These are phyloP conservation scores for Xiphydria camelus DNA, from an alignment of 2,888 invertebrate species.

Conservation along the genomic window DNA sequence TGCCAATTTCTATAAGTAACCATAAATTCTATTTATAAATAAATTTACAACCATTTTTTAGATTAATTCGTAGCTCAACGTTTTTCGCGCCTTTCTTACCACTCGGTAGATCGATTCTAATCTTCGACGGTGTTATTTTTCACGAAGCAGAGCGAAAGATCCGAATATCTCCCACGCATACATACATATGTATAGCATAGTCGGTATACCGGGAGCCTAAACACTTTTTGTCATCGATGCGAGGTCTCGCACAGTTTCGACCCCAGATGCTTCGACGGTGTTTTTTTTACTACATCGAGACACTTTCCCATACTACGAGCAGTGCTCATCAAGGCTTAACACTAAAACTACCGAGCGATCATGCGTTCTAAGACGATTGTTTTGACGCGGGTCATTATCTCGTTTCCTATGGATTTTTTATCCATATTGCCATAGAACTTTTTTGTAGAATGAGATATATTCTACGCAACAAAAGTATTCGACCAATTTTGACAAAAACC, in stretches of 20 bases:
- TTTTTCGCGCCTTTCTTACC: not conserved
- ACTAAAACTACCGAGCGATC: too few relatives aligned
- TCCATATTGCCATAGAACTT: too few relatives aligned
- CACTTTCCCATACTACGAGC: too few relatives aligned
- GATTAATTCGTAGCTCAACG: not conserved
- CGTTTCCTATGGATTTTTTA: too few relatives aligned
- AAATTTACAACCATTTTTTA: conserved; percentile 9
- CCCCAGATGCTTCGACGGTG: conserved; percentile 32
- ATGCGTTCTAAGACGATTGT: too few relatives aligned
- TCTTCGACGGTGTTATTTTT: too few relatives aligned
- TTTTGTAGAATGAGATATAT: too few relatives aligned
- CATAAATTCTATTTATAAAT: conserved; percentile 16
- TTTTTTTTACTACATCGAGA: conserved; percentile 31
- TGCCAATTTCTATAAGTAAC: not conserved
- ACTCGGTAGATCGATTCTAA: not conserved
- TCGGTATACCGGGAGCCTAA: conserved; percentile 28
- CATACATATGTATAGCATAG: conserved; percentile 31
- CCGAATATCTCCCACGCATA: conserved; percentile 27
- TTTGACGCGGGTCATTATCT: too few relatives aligned
- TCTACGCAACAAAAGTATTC: too few relatives aligned
- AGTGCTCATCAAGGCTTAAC: too few relatives aligned
- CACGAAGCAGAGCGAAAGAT: not conserved
- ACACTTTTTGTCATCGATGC: conserved; percentile 13
- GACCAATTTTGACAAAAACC: too few relatives aligned
- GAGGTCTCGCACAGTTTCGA: too few relatives aligned